Evolutionary conservation across 2,113 vertebrate species (phyloP).

Genomic region (Oreochromis tanganicae): DNA sequence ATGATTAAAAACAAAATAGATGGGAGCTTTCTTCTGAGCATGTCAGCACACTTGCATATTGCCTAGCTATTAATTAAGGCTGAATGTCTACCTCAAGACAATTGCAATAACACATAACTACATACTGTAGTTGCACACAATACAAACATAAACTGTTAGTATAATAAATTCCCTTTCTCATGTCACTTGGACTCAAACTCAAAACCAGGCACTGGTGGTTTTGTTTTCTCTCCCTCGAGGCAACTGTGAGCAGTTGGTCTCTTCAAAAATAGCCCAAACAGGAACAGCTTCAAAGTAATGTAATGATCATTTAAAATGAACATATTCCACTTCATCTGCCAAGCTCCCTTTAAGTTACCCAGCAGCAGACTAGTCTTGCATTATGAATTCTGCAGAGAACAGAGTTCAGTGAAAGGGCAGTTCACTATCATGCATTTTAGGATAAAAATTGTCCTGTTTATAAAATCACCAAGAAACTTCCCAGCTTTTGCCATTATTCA

Average conservation of each 20-base stretch:
- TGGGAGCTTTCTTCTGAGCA: background rate
- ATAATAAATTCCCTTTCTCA: background rate
- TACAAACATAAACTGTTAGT: background rate
- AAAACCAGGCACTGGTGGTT: constrained; percentile 13
- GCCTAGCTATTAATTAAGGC: background rate
- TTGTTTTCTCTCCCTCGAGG: background rate
- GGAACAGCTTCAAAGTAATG: constrained; percentile 14
- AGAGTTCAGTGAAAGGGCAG: background rate
- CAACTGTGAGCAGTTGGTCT: constrained; percentile 6
- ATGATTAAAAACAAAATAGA: background rate
- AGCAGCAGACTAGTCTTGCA: background rate
- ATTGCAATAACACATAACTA: background rate
- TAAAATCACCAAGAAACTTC: background rate
- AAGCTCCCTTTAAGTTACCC: background rate
- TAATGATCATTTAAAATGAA: constrained; percentile 18
- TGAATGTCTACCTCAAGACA: background rate
- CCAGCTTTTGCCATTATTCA: background rate
- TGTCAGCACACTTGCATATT: background rate
- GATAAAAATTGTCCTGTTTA: background rate
- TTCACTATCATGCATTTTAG: background rate
- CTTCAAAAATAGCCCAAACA: constrained; percentile 12
- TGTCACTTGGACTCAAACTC: background rate
- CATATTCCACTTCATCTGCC: constrained; percentile 19
- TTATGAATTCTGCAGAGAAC: background rate
- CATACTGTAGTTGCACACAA: background rate